Percentiles rank a stretch among this genome's conserved stretches.
Conservation (phyloP, 2,888 invertebrate genomes). For the Drosophila neotestacea region DNA sequence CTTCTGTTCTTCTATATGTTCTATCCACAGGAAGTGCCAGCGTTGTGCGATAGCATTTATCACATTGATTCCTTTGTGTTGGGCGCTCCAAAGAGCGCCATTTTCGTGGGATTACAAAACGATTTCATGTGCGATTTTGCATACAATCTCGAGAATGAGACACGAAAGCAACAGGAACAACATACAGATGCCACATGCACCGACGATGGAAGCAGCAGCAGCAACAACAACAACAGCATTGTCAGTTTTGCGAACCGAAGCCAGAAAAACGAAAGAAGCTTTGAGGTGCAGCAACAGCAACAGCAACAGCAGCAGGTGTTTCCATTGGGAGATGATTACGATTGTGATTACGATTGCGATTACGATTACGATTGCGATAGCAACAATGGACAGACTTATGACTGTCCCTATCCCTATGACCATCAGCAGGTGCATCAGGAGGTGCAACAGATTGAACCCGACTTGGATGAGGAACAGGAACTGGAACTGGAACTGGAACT, state of each 20-base stretch:
- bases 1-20: conserved; percentile 73
- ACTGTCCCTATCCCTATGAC: conserved; percentile 25
- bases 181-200: neutral
- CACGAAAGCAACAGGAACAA: conserved; percentile 14
- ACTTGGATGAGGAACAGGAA: neutral
- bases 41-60: conserved; percentile 80
- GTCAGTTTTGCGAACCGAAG: conserved; percentile 8
- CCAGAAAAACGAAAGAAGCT: conserved; percentile 17
- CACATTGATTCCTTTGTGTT: conserved; percentile 84
- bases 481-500: neutral
- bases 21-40: conserved; percentile 83
- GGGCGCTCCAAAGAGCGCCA: conserved; percentile 83
- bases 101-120: conserved; percentile 84
- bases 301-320: conserved; percentile 24
- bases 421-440: conserved; percentile 11
- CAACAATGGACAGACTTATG: conserved; percentile 38
- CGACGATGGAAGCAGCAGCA: conserved; percentile 7
- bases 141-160: conserved; percentile 62
- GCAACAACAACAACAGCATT: conserved; percentile 4
- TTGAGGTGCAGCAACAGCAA: conserved; percentile 1
- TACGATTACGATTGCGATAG: conserved; percentile 51
- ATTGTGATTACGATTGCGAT: conserved; percentile 55
- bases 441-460: neutral
- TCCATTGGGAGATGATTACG: conserved; percentile 30
- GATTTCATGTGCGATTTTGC: conserved; percentile 80